phyloP scores from a whole-genome alignment of 1,140 invertebrate genomes.

The Orussus abietinus region DNA sequence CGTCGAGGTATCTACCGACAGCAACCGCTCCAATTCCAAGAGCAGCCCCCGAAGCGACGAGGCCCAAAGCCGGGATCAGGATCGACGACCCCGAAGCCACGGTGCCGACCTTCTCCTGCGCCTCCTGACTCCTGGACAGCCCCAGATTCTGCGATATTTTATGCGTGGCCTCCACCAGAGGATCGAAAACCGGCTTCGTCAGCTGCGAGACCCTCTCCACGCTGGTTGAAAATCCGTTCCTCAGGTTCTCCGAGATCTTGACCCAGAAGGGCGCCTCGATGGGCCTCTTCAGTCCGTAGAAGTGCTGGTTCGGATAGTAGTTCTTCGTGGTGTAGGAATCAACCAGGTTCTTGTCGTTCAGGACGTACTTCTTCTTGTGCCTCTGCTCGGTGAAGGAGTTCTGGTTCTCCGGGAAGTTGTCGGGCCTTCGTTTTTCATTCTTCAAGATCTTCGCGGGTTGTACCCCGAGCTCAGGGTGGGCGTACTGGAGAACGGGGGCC shows the following conservation, averaged over 20 bases:
- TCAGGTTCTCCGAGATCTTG: constrained; percentile 67
- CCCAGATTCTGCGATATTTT: constrained; percentile 74
- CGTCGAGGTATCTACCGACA: constrained; percentile 67
- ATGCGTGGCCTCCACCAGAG: constrained; percentile 70
- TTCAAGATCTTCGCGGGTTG: constrained; percentile 64
- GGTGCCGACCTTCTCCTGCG: constrained; percentile 69
- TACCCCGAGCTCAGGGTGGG: constrained; percentile 72
- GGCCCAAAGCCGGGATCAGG: constrained; percentile 68
- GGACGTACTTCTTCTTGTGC: constrained; percentile 46
- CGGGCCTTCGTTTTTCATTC: constrained; percentile 51
- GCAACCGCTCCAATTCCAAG: constrained; percentile 74
- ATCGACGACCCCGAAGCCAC: constrained; percentile 57
- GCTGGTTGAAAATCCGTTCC: constrained; percentile 65
- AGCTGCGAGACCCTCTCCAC: constrained; percentile 67
- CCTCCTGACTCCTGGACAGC: constrained; percentile 54
- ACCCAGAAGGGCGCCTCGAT: constrained; percentile 66
- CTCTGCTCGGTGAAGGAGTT: constrained; percentile 41
- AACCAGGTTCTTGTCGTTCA: constrained; percentile 41
- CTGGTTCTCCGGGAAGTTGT: constrained; percentile 48
- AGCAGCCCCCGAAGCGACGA: constrained; percentile 74
- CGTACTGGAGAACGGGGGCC: constrained; percentile 71
- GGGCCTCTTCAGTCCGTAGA: constrained; percentile 41
- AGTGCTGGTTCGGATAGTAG: constrained; percentile 45
- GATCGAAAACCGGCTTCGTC: constrained; percentile 68
- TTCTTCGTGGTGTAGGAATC: constrained; percentile 42